Percentiles rank a stretch among this genome's conserved stretches.
Evolutionary conservation across 2,888 invertebrate genomes (phyloP).

Genomic region (Gisinianus flammeolus): DNA sequence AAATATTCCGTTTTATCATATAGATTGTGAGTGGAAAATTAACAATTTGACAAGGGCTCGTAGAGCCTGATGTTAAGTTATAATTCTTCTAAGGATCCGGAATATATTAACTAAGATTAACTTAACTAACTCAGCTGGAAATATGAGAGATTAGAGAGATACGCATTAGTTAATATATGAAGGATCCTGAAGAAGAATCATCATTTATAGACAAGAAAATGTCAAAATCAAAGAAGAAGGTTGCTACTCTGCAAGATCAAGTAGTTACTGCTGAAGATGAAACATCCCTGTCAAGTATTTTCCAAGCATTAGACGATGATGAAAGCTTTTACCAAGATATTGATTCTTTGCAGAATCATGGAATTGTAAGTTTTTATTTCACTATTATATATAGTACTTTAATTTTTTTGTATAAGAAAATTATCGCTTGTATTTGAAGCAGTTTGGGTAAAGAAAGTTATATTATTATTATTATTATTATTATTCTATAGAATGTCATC

Average conservation of each 20-base stretch:
- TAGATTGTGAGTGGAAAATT: too few relatives aligned
- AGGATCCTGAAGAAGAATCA: too few relatives aligned
- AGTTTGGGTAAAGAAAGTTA: not conserved
- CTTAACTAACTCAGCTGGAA: too few relatives aligned
- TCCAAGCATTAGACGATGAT: constrained; percentile 68
- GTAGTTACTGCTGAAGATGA: constrained; percentile 59
- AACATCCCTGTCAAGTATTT: constrained; percentile 21
- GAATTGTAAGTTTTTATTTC: constrained; percentile 64
- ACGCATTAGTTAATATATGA: too few relatives aligned
- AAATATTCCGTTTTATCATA: too few relatives aligned
- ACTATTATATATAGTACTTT: too few relatives aligned
- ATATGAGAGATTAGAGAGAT: too few relatives aligned
- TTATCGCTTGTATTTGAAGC: not conserved
- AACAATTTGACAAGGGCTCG: too few relatives aligned
- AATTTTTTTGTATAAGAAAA: constrained; percentile 16
- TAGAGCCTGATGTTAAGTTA: too few relatives aligned
- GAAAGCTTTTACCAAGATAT: constrained; percentile 78
- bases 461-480: not conserved
- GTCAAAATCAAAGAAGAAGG: constrained; percentile 46
- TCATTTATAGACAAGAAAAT: not conserved
- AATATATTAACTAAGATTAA: too few relatives aligned
- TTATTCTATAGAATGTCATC: constrained; percentile 66
- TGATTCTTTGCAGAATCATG: constrained; percentile 69
- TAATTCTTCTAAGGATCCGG: too few relatives aligned
- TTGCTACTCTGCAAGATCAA: constrained; percentile 59